Evolutionary conservation across 2,113 vertebrate genomes (phyloP).

Genomic region (Oryzias javanicus): DNA sequence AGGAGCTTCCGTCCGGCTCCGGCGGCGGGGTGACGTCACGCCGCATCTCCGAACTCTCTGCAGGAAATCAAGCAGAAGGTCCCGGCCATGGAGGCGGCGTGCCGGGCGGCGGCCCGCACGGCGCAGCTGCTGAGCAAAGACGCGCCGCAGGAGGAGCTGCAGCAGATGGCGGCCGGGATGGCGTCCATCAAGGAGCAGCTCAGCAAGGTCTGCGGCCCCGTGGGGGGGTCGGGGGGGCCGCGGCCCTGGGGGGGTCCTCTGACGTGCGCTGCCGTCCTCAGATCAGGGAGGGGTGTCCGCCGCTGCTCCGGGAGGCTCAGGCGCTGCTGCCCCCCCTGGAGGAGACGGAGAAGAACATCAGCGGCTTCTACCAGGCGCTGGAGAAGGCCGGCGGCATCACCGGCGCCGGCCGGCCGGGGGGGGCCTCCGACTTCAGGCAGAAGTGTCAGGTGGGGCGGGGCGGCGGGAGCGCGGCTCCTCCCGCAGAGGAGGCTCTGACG

Average conservation of each 20-base stretch:
- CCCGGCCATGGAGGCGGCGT: slow-evolving; percentile 89
- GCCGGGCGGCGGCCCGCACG: slow-evolving; percentile 84
- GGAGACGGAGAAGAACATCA: slow-evolving; percentile 92
- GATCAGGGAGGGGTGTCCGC: slow-evolving; percentile 84
- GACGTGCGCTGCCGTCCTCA: slow-evolving; percentile 46
- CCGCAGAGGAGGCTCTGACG: background rate
- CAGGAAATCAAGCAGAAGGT: slow-evolving; percentile 91
- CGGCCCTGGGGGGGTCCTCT: too few species aligned
- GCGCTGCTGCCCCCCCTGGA: slow-evolving; percentile 84
- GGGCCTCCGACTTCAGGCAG: slow-evolving; percentile 86
- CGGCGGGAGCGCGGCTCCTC: too few species aligned
- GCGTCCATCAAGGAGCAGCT: slow-evolving; percentile 87
- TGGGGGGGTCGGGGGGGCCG: background rate
- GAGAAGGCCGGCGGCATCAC: slow-evolving; percentile 88
- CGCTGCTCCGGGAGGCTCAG: slow-evolving; percentile 85
- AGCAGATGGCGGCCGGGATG: slow-evolving; percentile 84
- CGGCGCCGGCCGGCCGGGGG: slow-evolving; percentile 79
- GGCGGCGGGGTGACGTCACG: background rate
- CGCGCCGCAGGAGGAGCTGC: slow-evolving; percentile 84
- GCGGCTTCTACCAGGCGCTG: slow-evolving; percentile 88
- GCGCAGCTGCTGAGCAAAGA: slow-evolving; percentile 91
- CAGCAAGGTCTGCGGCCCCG: slow-evolving; percentile 77
- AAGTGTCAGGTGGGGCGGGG: slow-evolving; percentile 84
- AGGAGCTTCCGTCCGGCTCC: background rate
- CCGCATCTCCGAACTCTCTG: slow-evolving; percentile 6